Evolutionary conservation across 2,113 vertebrate species (phyloP), one percentile per base, ranked within the genome.

Genomic region (Psettodes erumei): DNA sequence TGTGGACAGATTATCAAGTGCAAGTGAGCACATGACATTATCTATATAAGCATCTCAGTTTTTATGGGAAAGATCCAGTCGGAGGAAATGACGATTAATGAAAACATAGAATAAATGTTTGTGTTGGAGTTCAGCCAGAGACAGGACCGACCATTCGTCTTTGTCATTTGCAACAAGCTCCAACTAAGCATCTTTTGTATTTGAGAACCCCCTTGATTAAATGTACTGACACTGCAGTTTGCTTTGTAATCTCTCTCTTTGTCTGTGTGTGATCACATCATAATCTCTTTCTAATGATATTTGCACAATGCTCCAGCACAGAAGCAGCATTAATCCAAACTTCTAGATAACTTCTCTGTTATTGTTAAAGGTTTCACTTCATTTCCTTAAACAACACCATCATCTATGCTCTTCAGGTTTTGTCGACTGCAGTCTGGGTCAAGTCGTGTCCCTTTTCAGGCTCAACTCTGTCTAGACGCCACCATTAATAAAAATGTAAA

Each of bases 21-120:
- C 18, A n/a, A n/a, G n/a, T n/a, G n/a, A n/a, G n/a, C n/a, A 11
- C 54, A 47, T 25, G 7, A 23, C 28, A 38, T 5, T 38, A n/a
- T 21, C 5, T 62, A 1, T 74, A 1, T 59, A 10, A 37, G 18
- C 15, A 50, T 56, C 30, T 65, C 6, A 51, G 33, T 23, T 42
- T 50, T 38, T 15, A 21, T 8, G 50, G 33, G 61, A 48, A 19
- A 13, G 10, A 76, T 56, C 21, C 11, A 1, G 51, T 27, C 15
- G 5, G 23, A 71, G 30, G 72, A 62, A 76, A 59, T 15, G 47
- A 45, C 15, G 60, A 19, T 61, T 67, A 61, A 85, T 62, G 32
- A 82, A 76, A 65, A 67, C 4, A 75, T 4, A 65, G 30, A 60
- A 45, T 79, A 61, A 71, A 75, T 86, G 42, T 84, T 87, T 77